Percentiles rank a stretch among this genome's conserved stretches.
phyloP scores from a whole-genome alignment of 2,888 invertebrate genomes.

The Clanis bilineata region DNA sequence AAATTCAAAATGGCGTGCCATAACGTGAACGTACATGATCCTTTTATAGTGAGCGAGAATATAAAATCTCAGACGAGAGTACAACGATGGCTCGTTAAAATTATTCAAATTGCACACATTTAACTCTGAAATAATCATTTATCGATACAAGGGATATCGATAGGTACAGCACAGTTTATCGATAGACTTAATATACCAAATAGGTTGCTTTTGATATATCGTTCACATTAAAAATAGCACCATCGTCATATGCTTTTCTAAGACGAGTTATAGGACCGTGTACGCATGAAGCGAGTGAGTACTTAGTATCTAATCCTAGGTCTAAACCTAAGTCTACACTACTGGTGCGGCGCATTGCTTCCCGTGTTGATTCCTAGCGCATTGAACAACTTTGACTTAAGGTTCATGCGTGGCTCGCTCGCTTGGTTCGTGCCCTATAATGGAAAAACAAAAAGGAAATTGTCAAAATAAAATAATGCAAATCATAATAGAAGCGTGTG shows the following conservation, averaged over 20 bases:
- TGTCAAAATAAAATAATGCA: constrained; percentile 63
- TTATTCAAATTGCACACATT: constrained; percentile 5
- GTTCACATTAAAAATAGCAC: constrained; percentile 9
- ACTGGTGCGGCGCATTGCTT: constrained; percentile 73
- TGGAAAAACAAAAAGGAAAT: constrained; percentile 76
- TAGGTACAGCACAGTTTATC: not conserved
- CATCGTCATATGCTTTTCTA: constrained; percentile 13
- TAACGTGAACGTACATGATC: constrained; percentile 55
- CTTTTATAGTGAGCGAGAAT: constrained; percentile 45
- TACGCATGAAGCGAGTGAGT: constrained; percentile 46
- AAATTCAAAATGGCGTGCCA: constrained; percentile 56
- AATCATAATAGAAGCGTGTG: constrained; percentile 44
- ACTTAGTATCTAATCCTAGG: constrained; percentile 32
- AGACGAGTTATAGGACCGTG: constrained; percentile 31
- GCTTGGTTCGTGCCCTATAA: constrained; percentile 85
- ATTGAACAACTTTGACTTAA: constrained; percentile 93
- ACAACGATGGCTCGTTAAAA: constrained; percentile 11
- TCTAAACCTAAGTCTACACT: constrained; percentile 42
- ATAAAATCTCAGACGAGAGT: constrained; percentile 9
- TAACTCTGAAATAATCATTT: constrained; percentile 4
- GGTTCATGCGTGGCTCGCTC: constrained; percentile 88
- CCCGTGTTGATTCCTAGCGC: constrained; percentile 90
- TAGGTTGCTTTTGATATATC: not conserved
- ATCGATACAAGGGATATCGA: constrained; percentile 14
- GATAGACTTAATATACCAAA: constrained; percentile 6